Percentiles rank a stretch among this genome's conserved stretches.
Evolutionary conservation across 2,113 vertebrate genomes (phyloP).

Genomic region (Scomber colias): DNA sequence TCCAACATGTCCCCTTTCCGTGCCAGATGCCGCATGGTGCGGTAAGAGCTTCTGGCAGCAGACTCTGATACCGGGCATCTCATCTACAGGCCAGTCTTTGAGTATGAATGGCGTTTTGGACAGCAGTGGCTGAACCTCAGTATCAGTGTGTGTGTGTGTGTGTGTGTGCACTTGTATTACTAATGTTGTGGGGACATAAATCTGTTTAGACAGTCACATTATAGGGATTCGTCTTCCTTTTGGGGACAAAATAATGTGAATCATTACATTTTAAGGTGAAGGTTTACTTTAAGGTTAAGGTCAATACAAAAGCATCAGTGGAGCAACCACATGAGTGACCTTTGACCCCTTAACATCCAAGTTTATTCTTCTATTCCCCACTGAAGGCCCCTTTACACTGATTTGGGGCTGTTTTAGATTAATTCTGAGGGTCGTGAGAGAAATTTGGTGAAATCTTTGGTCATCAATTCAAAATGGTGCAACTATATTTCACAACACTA

Average conservation of each 20-base stretch:
- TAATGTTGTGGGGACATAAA: no score
- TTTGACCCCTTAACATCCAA: background rate
- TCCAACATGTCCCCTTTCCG: background rate
- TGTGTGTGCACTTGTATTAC: background rate
- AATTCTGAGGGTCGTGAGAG: no score
- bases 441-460: no score
- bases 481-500: no score
- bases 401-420: no score
- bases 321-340: background rate
- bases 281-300: no score
- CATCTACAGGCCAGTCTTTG: conserved; percentile 50
- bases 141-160: conserved; percentile 10
- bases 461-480: no score
- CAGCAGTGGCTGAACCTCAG: conserved; percentile 13
- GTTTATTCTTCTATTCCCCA: background rate
- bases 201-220: no score
- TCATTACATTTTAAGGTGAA: no score
- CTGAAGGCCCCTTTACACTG: no score
- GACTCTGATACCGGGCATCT: conserved; percentile 35
- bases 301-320: background rate
- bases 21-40: conserved; percentile 28
- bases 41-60: conserved; percentile 19
- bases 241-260: no score
- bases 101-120: conserved; percentile 49
- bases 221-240: no score